Evolutionary conservation across 2,113 vertebrate genomes (phyloP).

Genomic region (Dermatemys mawii): DNA sequence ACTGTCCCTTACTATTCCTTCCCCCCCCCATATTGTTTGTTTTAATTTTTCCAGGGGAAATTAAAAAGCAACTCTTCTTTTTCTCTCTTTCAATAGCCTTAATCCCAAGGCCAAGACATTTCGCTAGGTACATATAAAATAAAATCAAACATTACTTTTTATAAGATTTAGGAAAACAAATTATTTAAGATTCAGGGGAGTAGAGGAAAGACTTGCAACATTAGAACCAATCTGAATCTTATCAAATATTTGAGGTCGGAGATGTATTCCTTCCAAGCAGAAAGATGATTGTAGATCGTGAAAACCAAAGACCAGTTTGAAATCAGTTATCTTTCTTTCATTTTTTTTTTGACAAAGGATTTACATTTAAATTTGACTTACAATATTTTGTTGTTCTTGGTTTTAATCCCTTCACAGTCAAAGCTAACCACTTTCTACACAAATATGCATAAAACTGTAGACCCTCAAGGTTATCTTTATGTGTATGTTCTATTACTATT

Average conservation of each 20-base stretch:
- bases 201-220: not conserved
- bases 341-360: conserved; percentile 15
- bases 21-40: no score
- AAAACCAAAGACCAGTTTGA: conserved; percentile 23
- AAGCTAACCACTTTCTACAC: not conserved
- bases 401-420: conserved; percentile 1
- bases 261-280: not conserved
- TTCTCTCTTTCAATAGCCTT: not conserved
- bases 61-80: not conserved
- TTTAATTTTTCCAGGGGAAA: not conserved
- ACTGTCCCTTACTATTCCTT: not conserved
- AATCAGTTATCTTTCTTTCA: not conserved
- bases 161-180: conserved; percentile 13
- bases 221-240: not conserved
- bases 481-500: conserved; percentile 38
- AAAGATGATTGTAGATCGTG: conserved; percentile 9
- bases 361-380: conserved; percentile 24
- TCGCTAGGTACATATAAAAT: not conserved
- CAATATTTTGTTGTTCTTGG: not conserved
- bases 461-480: conserved; percentile 17
- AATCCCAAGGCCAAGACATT: not conserved
- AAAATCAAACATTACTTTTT: conserved; percentile 1
- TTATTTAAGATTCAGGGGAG: not conserved
- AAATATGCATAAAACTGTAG: not conserved
- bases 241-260: conserved; percentile 7